A percentile compares a stretch with the other conserved stretches of the same genome.
phyloP scores from a whole-genome alignment of 2,113 vertebrate species.

The Chlorocebus sabaeus region DNA sequence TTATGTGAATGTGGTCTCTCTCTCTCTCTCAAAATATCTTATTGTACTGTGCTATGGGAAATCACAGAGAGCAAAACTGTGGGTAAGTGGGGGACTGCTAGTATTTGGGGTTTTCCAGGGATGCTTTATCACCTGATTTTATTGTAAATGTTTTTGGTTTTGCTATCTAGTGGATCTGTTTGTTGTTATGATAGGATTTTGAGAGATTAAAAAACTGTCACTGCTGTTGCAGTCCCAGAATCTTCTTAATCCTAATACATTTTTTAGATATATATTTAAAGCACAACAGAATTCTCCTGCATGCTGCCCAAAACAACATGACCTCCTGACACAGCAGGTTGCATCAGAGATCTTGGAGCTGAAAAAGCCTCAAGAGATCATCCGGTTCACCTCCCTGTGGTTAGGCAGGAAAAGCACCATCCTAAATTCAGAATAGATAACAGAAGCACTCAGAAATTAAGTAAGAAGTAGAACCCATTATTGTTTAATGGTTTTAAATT shows the following conservation, averaged over 20 bases:
- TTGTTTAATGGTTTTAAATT: neutral
- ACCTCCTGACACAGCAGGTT: neutral
- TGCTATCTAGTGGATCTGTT: neutral
- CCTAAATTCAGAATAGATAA: conserved; percentile 13
- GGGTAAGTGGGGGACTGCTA: neutral
- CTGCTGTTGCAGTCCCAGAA: neutral
- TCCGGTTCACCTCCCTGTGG: neutral
- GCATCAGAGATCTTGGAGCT: neutral
- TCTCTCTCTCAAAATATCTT: neutral
- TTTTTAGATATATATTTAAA: neutral
- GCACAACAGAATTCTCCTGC: neutral
- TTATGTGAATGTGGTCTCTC: neutral
- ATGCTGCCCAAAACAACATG: neutral
- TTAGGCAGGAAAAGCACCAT: neutral
- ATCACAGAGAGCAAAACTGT: neutral
- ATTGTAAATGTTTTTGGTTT: neutral
- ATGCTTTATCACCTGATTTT: neutral
- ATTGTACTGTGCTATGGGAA: neutral
- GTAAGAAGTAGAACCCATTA: neutral
- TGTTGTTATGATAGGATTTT: neutral
- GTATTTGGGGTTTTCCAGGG: neutral
- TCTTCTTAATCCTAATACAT: neutral
- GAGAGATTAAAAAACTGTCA: neutral
- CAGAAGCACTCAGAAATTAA: neutral
- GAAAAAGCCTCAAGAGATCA: neutral